Base-by-base conservation (phyloP, 2,113 vertebrate genomes). In the Pterophyllum scalare region DNA sequence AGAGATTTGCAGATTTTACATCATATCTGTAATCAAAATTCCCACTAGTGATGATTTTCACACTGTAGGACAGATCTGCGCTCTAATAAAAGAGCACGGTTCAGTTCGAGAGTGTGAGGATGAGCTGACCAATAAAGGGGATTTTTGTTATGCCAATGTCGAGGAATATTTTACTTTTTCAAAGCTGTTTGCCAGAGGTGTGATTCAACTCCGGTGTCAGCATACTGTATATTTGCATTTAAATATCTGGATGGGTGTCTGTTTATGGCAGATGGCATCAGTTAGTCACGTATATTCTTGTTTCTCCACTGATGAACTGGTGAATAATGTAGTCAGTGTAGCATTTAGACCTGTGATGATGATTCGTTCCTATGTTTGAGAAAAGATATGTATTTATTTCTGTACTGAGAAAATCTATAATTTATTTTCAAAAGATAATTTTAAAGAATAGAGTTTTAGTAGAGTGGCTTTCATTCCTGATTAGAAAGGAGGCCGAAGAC, bases 311-410 rank as follows among this genome's bases (percentile, higher is more conserved):
- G 26, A 64, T 85, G 85, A 87, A 62, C 85, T 67, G 87, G 79
- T 87, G 86, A 91, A 80, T 85, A 74, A 92, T 93, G 87, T 90
- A 89, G 87, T 89, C 85, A 86, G 80, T 90, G 83, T 92, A 92
- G 88, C 91, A 86, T 92, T 94, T 91, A 89, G 85, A 88, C 87
- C 81, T 80, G 89, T 93, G 92, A 89, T 84, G 62, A 89, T 87
- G 89, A 93, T 91, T 86, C 89, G 88, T 92, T 94, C 87, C 87
- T 87, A 83, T 89, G 85, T 94, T 90, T 84, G 74, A 91, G 87
- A 90, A 84, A 91, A 93, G 74, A 90, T 87, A 74, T 87, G 88
- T 95, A 94, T 94, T 96, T 94, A 94, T 95, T 93, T 94, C 92
- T 94, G 89, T 93, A 94, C 83, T 52, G 87, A 94, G 79, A 93